Percentiles rank a stretch among this genome's conserved stretches.
Evolutionary conservation across 2,888 invertebrate species (phyloP).

Genomic region (Scaptomyza polygonia): DNA sequence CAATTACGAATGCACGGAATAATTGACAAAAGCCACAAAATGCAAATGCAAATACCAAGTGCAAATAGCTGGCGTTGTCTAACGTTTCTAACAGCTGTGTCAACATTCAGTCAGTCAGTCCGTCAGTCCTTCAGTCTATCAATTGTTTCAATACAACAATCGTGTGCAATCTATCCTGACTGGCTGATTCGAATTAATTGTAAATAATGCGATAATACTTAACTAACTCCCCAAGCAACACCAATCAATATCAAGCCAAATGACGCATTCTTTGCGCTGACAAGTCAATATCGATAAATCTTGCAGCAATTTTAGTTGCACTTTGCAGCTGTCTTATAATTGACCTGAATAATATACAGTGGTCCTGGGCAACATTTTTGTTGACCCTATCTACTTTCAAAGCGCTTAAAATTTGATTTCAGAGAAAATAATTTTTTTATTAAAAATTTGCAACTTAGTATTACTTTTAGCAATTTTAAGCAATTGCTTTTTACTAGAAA

Average conservation of each 20-base stretch:
- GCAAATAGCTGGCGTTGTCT: conserved; percentile 16
- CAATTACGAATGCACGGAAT: conserved; percentile 40
- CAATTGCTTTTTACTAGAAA: no score
- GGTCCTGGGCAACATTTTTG: not conserved
- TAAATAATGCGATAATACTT: conserved; percentile 5
- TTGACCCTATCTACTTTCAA: not conserved
- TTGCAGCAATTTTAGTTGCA: conserved; percentile 4
- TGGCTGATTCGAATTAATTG: not conserved
- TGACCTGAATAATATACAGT: conserved; percentile 4
- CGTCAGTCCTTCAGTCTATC: not conserved
- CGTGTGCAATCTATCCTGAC: not conserved
- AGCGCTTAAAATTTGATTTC: not conserved
- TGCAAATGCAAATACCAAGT: conserved; percentile 37
- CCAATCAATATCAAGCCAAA: not conserved
- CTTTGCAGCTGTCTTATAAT: not conserved
- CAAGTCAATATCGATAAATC: not conserved
- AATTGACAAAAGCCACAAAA: conserved; percentile 42
- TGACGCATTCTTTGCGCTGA: conserved; percentile 11
- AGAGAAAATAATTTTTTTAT: no score
- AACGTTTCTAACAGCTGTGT: not conserved
- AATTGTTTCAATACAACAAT: conserved; percentile 1
- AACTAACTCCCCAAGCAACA: not conserved
- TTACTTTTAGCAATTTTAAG: no score
- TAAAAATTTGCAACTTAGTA: no score
- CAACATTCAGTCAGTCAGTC: conserved; percentile 19